phyloP scores from a whole-genome alignment of 2,113 vertebrate genomes.

The Chloropsis cyanopogon region DNA sequence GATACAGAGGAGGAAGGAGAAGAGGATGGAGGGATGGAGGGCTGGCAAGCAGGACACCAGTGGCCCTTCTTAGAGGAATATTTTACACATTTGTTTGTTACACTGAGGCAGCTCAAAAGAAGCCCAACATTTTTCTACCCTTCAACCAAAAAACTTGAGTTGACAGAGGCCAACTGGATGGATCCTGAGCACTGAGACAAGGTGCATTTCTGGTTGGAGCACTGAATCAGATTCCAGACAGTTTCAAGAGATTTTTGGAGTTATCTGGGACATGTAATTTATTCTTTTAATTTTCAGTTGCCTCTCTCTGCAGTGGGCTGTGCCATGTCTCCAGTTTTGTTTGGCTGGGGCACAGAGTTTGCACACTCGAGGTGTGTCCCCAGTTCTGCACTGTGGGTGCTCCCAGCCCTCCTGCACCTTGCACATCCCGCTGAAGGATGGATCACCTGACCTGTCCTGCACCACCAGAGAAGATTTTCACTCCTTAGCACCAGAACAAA shows the following conservation, averaged over 20 bases:
- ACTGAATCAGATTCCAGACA: background rate
- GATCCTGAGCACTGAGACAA: background rate
- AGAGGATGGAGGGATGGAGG: background rate
- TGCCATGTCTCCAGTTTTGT: background rate
- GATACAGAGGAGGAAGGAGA: background rate
- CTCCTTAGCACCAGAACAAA: background rate
- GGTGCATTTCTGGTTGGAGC: background rate
- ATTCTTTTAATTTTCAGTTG: background rate
- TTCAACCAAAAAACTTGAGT: background rate
- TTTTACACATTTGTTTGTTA: background rate
- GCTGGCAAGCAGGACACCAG: background rate
- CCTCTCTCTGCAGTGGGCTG: background rate
- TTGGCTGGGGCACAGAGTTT: background rate
- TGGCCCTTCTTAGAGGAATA: background rate
- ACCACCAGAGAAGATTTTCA: background rate
- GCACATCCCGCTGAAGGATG: fast-evolving
- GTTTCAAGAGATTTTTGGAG: background rate
- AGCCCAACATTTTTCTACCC: background rate
- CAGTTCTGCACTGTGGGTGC: background rate
- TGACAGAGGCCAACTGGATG: background rate
- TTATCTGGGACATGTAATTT: background rate
- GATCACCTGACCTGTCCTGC: background rate
- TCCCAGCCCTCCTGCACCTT: background rate
- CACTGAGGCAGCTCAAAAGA: background rate
- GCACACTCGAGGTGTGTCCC: background rate